Evolutionary conservation across 2,888 invertebrate genomes (phyloP).

Genomic region (Stenolophus ochropezus): DNA sequence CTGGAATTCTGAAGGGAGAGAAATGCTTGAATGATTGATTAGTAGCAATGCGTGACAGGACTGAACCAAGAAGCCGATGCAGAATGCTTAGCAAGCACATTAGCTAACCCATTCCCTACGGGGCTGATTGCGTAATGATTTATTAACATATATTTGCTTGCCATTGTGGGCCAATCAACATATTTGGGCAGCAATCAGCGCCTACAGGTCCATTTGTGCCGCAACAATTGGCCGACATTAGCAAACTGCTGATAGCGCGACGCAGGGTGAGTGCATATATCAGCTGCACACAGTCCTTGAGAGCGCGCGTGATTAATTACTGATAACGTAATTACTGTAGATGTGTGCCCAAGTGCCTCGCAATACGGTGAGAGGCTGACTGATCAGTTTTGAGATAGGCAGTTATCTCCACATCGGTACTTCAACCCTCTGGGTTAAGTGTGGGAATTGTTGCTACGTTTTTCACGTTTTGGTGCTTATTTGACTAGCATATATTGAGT

Average conservation of each 20-base stretch:
- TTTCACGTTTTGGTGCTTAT: too few species aligned
- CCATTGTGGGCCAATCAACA: neutral
- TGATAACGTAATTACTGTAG: conserved; percentile 47
- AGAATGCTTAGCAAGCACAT: neutral
- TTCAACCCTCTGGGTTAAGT: conserved; percentile 19
- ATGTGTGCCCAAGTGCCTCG: conserved; percentile 39
- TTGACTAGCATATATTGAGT: too few species aligned
- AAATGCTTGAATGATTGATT: too few species aligned
- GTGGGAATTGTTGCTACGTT: neutral
- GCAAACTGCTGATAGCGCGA: neutral
- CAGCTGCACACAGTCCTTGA: conserved; percentile 24
- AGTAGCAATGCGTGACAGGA: too few species aligned
- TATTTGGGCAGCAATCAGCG: neutral
- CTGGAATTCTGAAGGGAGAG: too few species aligned
- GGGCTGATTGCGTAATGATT: neutral
- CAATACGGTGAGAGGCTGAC: conserved; percentile 34
- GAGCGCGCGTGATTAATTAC: conserved; percentile 43
- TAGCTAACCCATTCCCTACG: neutral
- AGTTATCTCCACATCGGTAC: neutral
- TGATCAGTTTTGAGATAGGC: conserved; percentile 42
- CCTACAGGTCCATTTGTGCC: neutral
- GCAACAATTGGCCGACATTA: neutral
- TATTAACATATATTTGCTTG: neutral
- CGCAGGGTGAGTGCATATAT: neutral
- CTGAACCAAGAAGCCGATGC: neutral